A percentile compares a stretch with the other conserved stretches of the same genome.
Evolutionary conservation across 2,888 invertebrate species (phyloP).

Genomic region (Himalopsyche tibetana): DNA sequence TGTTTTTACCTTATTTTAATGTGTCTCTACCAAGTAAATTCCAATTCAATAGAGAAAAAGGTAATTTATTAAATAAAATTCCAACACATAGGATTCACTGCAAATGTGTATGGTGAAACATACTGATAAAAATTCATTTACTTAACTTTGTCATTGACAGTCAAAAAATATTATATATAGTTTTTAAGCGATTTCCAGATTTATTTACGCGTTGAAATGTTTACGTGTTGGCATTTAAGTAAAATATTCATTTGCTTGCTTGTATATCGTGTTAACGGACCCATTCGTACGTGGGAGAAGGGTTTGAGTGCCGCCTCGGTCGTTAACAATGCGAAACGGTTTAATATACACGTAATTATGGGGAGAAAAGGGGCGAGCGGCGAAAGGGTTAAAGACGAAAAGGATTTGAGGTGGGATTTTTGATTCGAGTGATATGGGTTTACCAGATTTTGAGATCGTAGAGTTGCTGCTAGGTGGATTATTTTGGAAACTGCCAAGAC

Average conservation of each 20-base stretch:
- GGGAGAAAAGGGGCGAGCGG: background rate
- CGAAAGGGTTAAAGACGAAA: constrained; percentile 22
- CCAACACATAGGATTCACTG: too few relatives aligned
- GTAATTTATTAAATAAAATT: too few relatives aligned
- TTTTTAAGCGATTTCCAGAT: background rate
- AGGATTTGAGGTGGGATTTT: constrained; percentile 32
- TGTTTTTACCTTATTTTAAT: too few relatives aligned
- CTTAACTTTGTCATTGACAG: background rate
- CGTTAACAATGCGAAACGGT: constrained; percentile 63
- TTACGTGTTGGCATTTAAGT: background rate
- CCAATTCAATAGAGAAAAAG: too few relatives aligned
- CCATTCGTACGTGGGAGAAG: constrained; percentile 34
- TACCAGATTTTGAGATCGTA: background rate
- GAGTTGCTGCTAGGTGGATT: background rate
- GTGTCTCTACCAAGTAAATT: too few relatives aligned
- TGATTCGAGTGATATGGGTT: constrained; percentile 32
- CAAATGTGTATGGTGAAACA: too few relatives aligned
- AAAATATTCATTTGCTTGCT: constrained; percentile 23
- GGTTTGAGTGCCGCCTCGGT: constrained; percentile 46
- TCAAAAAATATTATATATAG: background rate
- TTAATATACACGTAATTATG: constrained; percentile 64
- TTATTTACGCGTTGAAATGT: constrained; percentile 15
- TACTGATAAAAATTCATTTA: too few relatives aligned
- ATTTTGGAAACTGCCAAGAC: background rate
- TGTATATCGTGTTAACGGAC: constrained; percentile 34